Percentiles rank a stretch among this genome's conserved stretches.
These are phyloP conservation scores for Drosophila trapezifrons DNA, from an alignment of 1,140 invertebrate genomes.

Conservation along the genomic window DNA sequence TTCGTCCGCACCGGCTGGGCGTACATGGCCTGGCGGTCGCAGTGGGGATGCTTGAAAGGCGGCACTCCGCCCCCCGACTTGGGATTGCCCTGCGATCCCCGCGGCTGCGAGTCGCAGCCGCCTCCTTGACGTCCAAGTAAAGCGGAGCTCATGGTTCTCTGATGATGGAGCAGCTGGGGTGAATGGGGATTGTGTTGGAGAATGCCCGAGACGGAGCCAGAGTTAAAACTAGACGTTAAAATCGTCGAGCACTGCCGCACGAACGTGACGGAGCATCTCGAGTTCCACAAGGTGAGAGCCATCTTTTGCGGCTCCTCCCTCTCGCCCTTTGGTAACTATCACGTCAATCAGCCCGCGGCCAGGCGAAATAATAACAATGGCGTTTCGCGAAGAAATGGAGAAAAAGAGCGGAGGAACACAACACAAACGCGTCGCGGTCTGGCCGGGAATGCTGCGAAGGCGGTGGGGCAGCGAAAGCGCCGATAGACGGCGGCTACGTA, in stretches of 20 bases:
- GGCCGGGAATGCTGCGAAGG: slow-evolving; percentile 61
- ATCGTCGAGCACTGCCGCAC: slow-evolving; percentile 70
- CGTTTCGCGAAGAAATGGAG: slow-evolving; percentile 6
- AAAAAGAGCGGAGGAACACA: slow-evolving; percentile 32
- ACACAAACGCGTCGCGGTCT: slow-evolving; percentile 48
- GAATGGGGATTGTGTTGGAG: slow-evolving; percentile 25
- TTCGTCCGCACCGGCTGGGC: slow-evolving; percentile 52
- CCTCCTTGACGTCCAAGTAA: slow-evolving; percentile 1
- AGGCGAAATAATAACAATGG: not conserved
- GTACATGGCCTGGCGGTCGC: slow-evolving; percentile 64
- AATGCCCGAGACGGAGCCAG: slow-evolving; percentile 4
- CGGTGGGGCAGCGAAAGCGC: slow-evolving; percentile 26
- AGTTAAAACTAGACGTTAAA: slow-evolving; percentile 47
- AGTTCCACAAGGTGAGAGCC: slow-evolving; percentile 69
- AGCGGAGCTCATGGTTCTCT: slow-evolving; percentile 18
- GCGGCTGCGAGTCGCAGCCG: not conserved
- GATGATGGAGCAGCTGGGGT: slow-evolving; percentile 9
- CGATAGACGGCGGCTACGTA: slow-evolving; percentile 64
- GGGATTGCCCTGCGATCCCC: slow-evolving; percentile 7
- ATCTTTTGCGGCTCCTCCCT: slow-evolving; percentile 30
- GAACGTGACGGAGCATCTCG: slow-evolving; percentile 65
- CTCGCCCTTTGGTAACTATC: not conserved
- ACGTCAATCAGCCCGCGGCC: not conserved
- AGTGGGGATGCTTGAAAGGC: slow-evolving; percentile 61
- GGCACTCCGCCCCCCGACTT: slow-evolving; percentile 22